A percentile compares a stretch with the other conserved stretches of the same genome.
These are phyloP conservation scores for Perccottus glenii DNA, from an alignment of 2,113 vertebrate species.

Conservation along the genomic window DNA sequence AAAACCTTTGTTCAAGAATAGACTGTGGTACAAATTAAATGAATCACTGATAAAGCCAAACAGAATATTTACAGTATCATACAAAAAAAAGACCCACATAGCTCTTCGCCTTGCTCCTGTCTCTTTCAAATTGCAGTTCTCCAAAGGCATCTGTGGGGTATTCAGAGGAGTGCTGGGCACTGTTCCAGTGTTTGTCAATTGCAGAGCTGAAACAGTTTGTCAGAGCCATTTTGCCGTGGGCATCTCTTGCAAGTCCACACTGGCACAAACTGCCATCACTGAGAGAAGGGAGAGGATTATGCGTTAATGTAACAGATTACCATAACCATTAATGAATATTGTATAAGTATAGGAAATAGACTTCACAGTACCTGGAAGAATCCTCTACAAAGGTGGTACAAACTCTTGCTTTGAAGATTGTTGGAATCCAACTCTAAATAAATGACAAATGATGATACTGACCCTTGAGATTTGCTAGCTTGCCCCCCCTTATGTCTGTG, in stretches of 20 bases:
- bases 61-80: neutral
- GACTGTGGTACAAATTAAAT: neutral
- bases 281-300: neutral
- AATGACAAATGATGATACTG: no score
- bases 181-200: constrained; percentile 86
- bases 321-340: neutral
- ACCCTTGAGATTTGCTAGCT: neutral
- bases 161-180: constrained; percentile 84
- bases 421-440: constrained; percentile 88
- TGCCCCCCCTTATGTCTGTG: no score
- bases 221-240: constrained; percentile 79
- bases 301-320: neutral
- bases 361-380: constrained; percentile 64
- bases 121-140: constrained; percentile 83
- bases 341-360: neutral
- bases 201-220: constrained; percentile 87
- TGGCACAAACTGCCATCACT: constrained; percentile 82
- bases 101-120: constrained; percentile 79
- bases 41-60: neutral
- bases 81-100: constrained; percentile 74
- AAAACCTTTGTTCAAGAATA: neutral
- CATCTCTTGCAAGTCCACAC: constrained; percentile 76
- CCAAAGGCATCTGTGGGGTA: constrained; percentile 87
- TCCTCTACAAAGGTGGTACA: constrained; percentile 88
- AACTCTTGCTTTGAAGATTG: constrained; percentile 85